These are phyloP conservation scores for Aphidoletes aphidimyza DNA, from an alignment of 2,888 invertebrate genomes.

Conservation along the genomic window DNA sequence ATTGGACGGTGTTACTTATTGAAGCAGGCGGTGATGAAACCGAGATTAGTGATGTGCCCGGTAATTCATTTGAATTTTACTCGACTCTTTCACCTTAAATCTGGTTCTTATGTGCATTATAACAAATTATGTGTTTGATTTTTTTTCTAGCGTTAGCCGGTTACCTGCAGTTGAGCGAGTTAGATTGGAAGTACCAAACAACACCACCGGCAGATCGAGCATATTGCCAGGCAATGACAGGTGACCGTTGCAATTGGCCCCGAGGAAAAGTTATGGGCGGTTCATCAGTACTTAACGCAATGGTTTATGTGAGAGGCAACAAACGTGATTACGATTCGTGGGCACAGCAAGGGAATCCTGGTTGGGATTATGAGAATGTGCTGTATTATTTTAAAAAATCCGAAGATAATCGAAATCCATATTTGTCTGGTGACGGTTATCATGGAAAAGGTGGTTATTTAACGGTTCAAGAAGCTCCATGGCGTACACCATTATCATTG, in stretches of 20 bases:
- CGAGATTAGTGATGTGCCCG: conserved; percentile 86
- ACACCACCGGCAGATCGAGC: conserved; percentile 79
- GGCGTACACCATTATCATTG: conserved; percentile 83
- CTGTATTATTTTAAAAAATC: conserved; percentile 87
- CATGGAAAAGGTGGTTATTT: conserved; percentile 83
- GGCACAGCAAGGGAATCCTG: conserved; percentile 83
- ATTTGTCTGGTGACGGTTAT: conserved; percentile 79
- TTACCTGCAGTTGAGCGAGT: conserved; percentile 84
- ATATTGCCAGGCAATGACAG: conserved; percentile 89
- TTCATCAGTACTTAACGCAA: conserved; percentile 71
- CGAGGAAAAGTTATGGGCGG: conserved; percentile 92
- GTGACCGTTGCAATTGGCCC: conserved; percentile 90
- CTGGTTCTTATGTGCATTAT: no score
- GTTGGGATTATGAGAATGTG: conserved; percentile 87
- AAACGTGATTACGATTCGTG: conserved; percentile 87
- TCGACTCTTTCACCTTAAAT: no score
- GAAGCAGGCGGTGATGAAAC: conserved; percentile 91
- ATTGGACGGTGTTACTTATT: conserved; percentile 84
- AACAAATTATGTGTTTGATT: no score
- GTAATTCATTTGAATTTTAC: conserved; percentile 62
- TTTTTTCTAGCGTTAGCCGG: conserved; percentile 77
- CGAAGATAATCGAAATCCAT: conserved; percentile 88
- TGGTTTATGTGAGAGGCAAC: conserved; percentile 83
- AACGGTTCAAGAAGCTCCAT: conserved; percentile 86
- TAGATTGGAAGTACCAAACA: conserved; percentile 94